Percentiles rank a stretch among this genome's conserved stretches.
phyloP scores from a whole-genome alignment of 2,888 invertebrate species.

The Brachypterus glaber region DNA sequence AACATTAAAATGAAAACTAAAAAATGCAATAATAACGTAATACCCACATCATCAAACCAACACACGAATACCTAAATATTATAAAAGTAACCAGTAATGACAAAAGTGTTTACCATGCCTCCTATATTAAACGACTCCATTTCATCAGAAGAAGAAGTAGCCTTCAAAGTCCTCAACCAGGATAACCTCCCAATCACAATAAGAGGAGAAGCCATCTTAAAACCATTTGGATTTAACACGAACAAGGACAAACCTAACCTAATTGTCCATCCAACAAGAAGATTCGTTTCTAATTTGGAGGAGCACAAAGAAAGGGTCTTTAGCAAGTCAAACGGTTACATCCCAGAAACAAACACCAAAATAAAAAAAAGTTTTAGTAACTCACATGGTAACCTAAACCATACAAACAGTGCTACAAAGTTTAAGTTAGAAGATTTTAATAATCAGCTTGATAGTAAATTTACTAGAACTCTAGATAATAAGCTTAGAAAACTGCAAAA shows the following conservation, averaged over 20 bases:
- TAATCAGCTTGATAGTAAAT: slow-evolving; percentile 42
- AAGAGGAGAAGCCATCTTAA: slow-evolving; percentile 35
- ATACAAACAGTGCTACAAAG: slow-evolving; percentile 31
- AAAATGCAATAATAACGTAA: too few relatives aligned
- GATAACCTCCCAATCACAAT: slow-evolving; percentile 37
- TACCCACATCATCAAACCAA: too few relatives aligned
- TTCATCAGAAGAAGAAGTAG: slow-evolving; percentile 33
- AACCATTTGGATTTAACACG: slow-evolving; percentile 35
- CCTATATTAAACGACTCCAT: slow-evolving; percentile 28
- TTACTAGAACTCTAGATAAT: slow-evolving; percentile 61
- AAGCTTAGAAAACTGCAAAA: slow-evolving; percentile 61
- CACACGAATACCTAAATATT: too few relatives aligned
- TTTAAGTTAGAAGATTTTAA: slow-evolving; percentile 34
- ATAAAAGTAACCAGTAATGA: too few relatives aligned
- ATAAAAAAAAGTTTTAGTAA: slow-evolving; percentile 34
- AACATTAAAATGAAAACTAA: too few relatives aligned
- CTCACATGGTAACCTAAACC: slow-evolving; percentile 41
- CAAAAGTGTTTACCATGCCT: too few relatives aligned
- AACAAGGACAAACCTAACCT: slow-evolving; percentile 44
- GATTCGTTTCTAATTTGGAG: slow-evolving; percentile 33
- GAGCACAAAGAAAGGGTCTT: slow-evolving; percentile 32
- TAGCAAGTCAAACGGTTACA: slow-evolving; percentile 36
- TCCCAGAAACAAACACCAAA: slow-evolving; percentile 20
- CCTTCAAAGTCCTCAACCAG: slow-evolving; percentile 40
- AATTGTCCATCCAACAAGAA: slow-evolving; percentile 46